These are phyloP conservation scores for Antrozous pallidus DNA, from an alignment of 2,797 vertebrate genomes.

Conservation along the genomic window DNA sequence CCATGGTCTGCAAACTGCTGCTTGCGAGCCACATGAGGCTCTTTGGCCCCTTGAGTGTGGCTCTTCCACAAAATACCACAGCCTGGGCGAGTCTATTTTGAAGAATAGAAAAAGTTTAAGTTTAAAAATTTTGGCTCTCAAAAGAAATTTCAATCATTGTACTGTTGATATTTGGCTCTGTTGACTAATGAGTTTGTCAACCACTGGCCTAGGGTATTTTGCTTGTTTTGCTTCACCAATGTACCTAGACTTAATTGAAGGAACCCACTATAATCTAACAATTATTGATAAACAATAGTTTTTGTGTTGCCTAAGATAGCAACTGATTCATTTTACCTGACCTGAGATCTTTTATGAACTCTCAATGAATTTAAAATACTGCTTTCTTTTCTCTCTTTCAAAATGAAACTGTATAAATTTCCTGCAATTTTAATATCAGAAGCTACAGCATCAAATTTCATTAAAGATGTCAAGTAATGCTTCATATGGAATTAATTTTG, in stretches of 20 bases:
- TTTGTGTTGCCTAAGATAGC: neutral
- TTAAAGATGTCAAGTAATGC: conserved; percentile 46
- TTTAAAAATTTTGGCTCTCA: too few species aligned
- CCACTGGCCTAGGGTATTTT: neutral
- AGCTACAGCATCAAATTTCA: conserved; percentile 44
- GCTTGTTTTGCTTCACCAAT: neutral
- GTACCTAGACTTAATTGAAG: neutral
- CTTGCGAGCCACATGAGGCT: too few species aligned
- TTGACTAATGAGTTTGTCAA: too few species aligned
- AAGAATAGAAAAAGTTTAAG: too few species aligned
- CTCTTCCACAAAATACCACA: too few species aligned
- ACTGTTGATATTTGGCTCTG: too few species aligned
- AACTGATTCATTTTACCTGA: neutral
- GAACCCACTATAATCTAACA: neutral
- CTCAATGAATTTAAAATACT: neutral
- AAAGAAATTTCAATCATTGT: too few species aligned
- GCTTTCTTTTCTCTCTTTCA: neutral
- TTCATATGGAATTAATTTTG: conserved; percentile 63
- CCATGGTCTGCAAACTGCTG: too few species aligned
- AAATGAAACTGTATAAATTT: neutral
- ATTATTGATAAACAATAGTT: neutral
- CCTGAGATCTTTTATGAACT: neutral
- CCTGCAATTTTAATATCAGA: conserved; percentile 5
- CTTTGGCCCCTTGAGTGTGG: too few species aligned
- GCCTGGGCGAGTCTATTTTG: too few species aligned